phyloP scores from a whole-genome alignment of 2,888 invertebrate genomes.

The Trachelus troglodyta region DNA sequence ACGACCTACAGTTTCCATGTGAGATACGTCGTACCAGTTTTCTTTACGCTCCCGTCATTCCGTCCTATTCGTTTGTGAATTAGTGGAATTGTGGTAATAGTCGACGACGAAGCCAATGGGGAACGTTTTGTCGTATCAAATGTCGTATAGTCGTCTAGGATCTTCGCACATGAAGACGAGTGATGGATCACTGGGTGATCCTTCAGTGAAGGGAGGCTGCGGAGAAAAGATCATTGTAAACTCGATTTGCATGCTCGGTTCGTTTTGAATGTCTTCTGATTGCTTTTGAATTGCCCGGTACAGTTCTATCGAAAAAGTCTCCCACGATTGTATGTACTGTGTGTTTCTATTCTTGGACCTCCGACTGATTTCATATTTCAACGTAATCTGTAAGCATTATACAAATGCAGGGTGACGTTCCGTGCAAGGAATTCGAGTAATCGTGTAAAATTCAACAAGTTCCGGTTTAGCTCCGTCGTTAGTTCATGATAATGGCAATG shows the following conservation, averaged over 20 bases:
- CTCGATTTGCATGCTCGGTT: constrained; percentile 51
- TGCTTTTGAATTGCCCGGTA: constrained; percentile 42
- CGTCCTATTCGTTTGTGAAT: neutral
- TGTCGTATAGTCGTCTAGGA: neutral
- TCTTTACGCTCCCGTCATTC: neutral
- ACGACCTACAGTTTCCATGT: neutral
- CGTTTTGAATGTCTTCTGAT: constrained; percentile 51
- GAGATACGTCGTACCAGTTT: neutral
- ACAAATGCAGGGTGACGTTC: neutral
- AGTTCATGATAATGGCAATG: neutral
- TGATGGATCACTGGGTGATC: constrained; percentile 53
- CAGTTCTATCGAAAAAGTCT: constrained; percentile 1
- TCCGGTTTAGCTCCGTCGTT: neutral
- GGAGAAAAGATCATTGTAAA: constrained; percentile 29
- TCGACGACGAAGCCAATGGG: neutral
- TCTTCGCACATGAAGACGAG: constrained; percentile 13
- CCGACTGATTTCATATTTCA: neutral
- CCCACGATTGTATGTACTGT: neutral
- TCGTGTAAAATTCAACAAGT: neutral
- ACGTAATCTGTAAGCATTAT: neutral
- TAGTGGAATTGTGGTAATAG: neutral
- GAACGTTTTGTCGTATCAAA: neutral
- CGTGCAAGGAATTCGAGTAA: neutral
- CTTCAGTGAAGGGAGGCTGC: constrained; percentile 23
- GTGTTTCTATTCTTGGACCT: neutral